phyloP scores from a whole-genome alignment of 2,113 vertebrate genomes.

The Anguilla japonica region DNA sequence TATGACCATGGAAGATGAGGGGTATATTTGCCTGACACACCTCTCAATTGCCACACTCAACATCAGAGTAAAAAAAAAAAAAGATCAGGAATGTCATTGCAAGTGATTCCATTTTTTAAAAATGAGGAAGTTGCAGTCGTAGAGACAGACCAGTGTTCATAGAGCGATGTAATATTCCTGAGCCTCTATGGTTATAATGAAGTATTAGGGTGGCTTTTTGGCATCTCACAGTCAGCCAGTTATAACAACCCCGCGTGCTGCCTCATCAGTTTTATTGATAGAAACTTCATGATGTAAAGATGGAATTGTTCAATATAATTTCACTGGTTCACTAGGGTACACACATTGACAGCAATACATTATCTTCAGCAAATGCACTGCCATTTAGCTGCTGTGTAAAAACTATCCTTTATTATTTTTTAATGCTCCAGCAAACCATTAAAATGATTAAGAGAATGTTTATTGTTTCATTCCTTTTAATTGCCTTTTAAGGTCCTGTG shows the following conservation, averaged over 20 bases:
- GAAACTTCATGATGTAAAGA: conserved; percentile 19
- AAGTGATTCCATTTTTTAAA: not conserved
- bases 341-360: conserved; percentile 23
- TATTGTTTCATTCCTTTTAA: conserved; percentile 16
- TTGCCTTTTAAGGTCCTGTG: not conserved
- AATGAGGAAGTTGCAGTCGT: not conserved
- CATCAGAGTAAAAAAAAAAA: conserved; percentile 5
- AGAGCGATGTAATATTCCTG: not conserved
- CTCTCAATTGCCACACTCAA: not conserved
- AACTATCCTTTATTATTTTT: conserved; percentile 12
- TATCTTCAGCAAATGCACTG: not conserved
- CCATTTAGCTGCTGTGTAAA: conserved; percentile 7
- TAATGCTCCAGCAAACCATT: not conserved
- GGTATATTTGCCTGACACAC: not conserved
- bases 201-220: conserved; percentile 13
- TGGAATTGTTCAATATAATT: conserved; percentile 31
- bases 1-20: not conserved
- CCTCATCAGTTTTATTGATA: conserved; percentile 34
- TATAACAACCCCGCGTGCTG: conserved; percentile 11
- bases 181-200: not conserved
- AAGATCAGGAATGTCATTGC: conserved; percentile 1
- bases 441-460: conserved; percentile 20
- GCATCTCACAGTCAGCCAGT: conserved; percentile 19
- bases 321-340: conserved; percentile 16
- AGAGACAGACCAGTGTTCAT: not conserved